phyloP scores from a whole-genome alignment of 2,888 invertebrate genomes.

The Hipparchia sbordonii region DNA sequence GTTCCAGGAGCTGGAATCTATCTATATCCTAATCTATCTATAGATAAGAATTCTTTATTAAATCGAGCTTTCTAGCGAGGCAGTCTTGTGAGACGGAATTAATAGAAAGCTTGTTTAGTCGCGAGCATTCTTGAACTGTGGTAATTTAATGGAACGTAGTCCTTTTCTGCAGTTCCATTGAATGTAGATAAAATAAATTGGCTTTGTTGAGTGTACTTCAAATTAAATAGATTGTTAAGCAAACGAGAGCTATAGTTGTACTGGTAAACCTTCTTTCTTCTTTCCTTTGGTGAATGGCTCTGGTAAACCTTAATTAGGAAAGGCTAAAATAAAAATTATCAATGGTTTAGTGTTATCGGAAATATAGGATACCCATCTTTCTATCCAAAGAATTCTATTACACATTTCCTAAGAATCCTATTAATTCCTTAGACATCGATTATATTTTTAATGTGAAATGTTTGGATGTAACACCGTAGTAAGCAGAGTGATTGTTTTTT shows the following conservation, averaged over 20 bases:
- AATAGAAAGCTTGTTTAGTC: slow-evolving; percentile 27
- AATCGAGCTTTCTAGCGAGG: slow-evolving; percentile 19
- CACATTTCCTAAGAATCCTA: too few relatives aligned
- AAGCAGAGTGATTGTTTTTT: too few relatives aligned
- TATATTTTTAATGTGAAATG: too few relatives aligned
- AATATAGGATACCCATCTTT: too few relatives aligned
- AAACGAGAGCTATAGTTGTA: background rate
- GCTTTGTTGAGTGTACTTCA: slow-evolving; percentile 11
- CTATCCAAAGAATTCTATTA: too few relatives aligned
- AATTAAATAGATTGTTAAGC: slow-evolving; percentile 11
- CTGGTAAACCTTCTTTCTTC: too few relatives aligned
- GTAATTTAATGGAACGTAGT: slow-evolving; percentile 26
- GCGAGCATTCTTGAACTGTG: slow-evolving; percentile 22
- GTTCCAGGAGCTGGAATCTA: slow-evolving; percentile 10
- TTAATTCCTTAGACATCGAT: too few relatives aligned
- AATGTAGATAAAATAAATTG: slow-evolving; percentile 24
- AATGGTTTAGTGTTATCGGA: too few relatives aligned
- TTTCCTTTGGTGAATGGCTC: too few relatives aligned
- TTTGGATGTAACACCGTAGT: too few relatives aligned
- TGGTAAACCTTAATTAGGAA: too few relatives aligned
- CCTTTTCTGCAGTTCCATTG: slow-evolving; percentile 24
- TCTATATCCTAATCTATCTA: slow-evolving; percentile 12
- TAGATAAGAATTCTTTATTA: slow-evolving; percentile 23
- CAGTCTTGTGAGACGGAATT: slow-evolving; percentile 21
- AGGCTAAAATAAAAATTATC: too few relatives aligned